A percentile compares a stretch with the other conserved stretches of the same genome.
Evolutionary conservation across 2,888 invertebrate genomes (phyloP).

Genomic region (Agonopterix subpropinquella): DNA sequence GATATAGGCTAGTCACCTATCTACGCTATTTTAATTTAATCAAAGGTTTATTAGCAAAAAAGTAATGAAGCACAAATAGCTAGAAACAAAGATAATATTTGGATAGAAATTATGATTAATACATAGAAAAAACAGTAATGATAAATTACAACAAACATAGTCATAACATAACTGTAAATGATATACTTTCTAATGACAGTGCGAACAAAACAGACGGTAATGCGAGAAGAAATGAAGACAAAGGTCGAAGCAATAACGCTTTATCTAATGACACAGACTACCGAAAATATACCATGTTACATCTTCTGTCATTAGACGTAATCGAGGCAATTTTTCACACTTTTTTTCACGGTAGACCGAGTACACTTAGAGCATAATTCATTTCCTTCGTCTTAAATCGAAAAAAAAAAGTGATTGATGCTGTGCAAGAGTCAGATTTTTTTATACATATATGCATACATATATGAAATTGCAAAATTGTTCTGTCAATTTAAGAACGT

Average conservation of each 20-base stretch:
- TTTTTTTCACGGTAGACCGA: slow-evolving; percentile 53
- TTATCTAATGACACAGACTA: slow-evolving; percentile 37
- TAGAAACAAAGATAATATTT: no score
- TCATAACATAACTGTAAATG: not conserved
- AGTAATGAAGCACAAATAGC: no score
- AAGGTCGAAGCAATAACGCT: slow-evolving; percentile 36
- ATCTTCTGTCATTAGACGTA: slow-evolving; percentile 54
- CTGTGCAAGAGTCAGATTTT: slow-evolving; percentile 37
- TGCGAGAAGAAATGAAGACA: slow-evolving; percentile 32
- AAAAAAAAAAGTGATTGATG: slow-evolving; percentile 60
- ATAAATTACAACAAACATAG: not conserved
- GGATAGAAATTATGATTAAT: no score
- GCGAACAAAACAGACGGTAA: slow-evolving; percentile 22
- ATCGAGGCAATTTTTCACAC: slow-evolving; percentile 64
- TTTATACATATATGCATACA: slow-evolving; percentile 5
- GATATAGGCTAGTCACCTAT: no score
- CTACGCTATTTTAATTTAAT: no score
- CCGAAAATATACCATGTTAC: slow-evolving; percentile 37
- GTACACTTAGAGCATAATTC: slow-evolving; percentile 50
- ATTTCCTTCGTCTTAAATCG: slow-evolving; percentile 52
- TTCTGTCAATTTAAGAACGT: no score
- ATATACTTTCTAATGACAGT: slow-evolving; percentile 9
- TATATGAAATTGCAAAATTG: no score
- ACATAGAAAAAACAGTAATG: not conserved
- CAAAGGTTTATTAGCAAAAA: no score